Evolutionary conservation across 2,888 invertebrate species (phyloP), one percentile per base, ranked within the genome.

Genomic region (Dryadula phaetusa): DNA sequence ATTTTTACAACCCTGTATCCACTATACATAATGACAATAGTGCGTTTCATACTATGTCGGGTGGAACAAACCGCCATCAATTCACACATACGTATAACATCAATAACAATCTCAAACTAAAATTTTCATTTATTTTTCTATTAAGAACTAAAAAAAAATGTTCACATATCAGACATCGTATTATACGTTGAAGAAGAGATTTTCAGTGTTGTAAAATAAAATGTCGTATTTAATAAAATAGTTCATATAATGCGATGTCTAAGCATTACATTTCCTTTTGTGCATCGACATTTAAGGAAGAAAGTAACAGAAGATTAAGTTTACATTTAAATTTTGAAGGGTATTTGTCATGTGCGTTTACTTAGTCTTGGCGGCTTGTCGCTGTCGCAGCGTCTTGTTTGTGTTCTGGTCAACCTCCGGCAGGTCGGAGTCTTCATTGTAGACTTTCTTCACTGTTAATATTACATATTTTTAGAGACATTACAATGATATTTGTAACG

Each of bases 331-430:
- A 63, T 64, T 77, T 73, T 80, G 79, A 83, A 81, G 83, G 80
- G 79, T 81, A 84, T 58, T 44, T 25, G 25, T 40, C 40, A 56
- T 72, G 72, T 69, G 64, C 64, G 40, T 79, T 92, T 94, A 94
- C 91, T 94, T 95, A 73, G 93, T 89, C 85, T 95, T 95, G 70
- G 75, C 86, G 67, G 93, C 90, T 72, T 93, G 84, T 75, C 95
- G 94, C 77, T 94, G 94, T 77, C 95, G 94, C 73, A 95, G 90
- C 70, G 94, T 95, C 85, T 96, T 96, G 90, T 96, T 96, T 34
- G 96, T 96, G 82, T 97, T 97, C 90, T 98, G 98, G 88, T 98
- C 98, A 66, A 97, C 98, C 90, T 99, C 98, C 0, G 98, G 98
- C 73, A 98, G 92, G 81, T 98, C 98, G 62, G 97, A 98, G 75